Percentiles rank a stretch among this genome's conserved stretches.
These are phyloP conservation scores for Oreocharis arfaki DNA, from an alignment of 2,113 vertebrate genomes.

Conservation along the genomic window DNA sequence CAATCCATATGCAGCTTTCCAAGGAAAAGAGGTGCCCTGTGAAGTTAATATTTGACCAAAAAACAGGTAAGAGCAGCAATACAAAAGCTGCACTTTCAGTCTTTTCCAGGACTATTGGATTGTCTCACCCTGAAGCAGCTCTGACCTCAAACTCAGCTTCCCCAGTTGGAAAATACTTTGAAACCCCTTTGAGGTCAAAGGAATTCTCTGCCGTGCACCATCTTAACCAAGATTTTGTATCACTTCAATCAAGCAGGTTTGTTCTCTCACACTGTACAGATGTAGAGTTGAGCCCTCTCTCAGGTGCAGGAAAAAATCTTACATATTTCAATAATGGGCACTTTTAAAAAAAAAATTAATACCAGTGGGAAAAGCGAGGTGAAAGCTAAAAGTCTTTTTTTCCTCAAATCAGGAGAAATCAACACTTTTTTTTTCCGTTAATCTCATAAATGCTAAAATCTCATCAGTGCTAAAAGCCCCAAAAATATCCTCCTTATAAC, in stretches of 20 bases:
- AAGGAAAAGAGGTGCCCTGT: background rate
- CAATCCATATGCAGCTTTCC: fast-evolving
- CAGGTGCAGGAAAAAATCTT: background rate
- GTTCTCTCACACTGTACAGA: background rate
- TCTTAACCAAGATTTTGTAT: background rate
- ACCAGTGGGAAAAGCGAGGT: background rate
- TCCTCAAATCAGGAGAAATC: background rate
- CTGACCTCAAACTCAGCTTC: background rate
- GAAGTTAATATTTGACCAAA: background rate
- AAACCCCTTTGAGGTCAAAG: background rate
- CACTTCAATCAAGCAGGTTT: background rate
- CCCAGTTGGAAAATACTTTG: background rate
- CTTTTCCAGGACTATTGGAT: background rate
- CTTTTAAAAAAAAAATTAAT: background rate
- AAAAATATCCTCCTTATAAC: background rate
- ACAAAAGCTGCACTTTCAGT: background rate
- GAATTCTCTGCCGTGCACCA: background rate
- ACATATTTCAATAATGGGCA: background rate
- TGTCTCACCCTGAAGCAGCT: background rate
- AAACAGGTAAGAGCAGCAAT: fast-evolving
- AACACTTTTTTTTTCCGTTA: background rate
- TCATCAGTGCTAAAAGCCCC: background rate
- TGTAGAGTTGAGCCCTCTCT: background rate
- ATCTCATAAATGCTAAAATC: background rate
- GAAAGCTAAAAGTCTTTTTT: background rate